Evolutionary conservation across 2,113 vertebrate species (phyloP), one percentile per base, ranked within the genome.

Genomic region (Gobiocypris rarus): DNA sequence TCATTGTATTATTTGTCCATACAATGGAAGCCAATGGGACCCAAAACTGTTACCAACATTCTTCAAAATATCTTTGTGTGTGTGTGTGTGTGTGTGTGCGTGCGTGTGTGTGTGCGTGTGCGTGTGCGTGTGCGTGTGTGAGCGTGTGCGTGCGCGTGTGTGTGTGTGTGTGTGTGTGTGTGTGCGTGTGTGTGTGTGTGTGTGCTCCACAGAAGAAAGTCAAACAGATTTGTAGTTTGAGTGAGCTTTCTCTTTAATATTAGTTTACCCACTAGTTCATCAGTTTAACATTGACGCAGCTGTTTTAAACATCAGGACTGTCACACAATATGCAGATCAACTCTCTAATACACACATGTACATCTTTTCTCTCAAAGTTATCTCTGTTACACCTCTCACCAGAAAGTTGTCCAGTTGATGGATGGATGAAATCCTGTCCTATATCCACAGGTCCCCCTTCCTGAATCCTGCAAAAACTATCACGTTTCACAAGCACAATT

Each of bases 401-500:
- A 41, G 28, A 84, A 59, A 26, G 14, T 5, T 76, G 38, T 26
- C n/a, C 24, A 41, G 1, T 56, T 48, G 15, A 48, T n/a, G 26
- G 38, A 61, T 28, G 56, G 26, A 22, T 61, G 24, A 83, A 75
- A 22, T 34, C 43, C 54, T 83, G 54, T 1, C 26, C 56, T 75
- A 59, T 34, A 48, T 79, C 76, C 56, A 34, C 26, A 14, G 38
- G 4, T 19, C 14, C 13, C n/a, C 4, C 56, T 61, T 63, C 15
- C 38, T 17, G 58, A 38, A 26, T 63, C 38, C n/a, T 45, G 38
- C 52, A 14, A 58, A 3, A 28, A 58, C 58, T 79, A 61, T 79
- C 58, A 61, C 24, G n/a, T 79, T 79, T 63, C 76, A 79, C 38
- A 45, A 5, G n/a, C 38, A 19, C 56, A 38, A 4, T 58, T 79